phyloP scores from a whole-genome alignment of 2,888 invertebrate species.

The Euspilapteryx auroguttella region DNA sequence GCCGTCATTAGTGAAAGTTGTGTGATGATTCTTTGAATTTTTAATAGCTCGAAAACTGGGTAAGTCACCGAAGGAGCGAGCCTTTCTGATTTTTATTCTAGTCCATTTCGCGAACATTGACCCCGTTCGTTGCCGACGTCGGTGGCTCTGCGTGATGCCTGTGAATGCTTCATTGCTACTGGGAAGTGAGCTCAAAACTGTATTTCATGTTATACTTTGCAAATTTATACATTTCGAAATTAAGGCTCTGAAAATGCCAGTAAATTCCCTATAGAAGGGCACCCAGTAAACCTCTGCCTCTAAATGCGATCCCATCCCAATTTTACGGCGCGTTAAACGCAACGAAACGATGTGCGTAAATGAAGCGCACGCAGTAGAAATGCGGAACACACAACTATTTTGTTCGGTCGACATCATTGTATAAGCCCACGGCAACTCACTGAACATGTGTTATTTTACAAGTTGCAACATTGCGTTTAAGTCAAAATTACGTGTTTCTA shows the following conservation, averaged over 20 bases:
- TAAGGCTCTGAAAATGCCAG: too few relatives aligned
- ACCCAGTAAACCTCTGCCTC: too few relatives aligned
- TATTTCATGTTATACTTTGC: neutral
- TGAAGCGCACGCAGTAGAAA: conserved; percentile 53
- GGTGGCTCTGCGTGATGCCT: too few relatives aligned
- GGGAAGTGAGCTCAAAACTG: conserved; percentile 3
- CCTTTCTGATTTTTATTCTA: conserved; percentile 48
- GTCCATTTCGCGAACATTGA: conserved; percentile 38
- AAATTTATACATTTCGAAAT: too few relatives aligned
- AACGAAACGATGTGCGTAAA: conserved; percentile 45
- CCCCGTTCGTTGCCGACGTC: conserved; percentile 18
- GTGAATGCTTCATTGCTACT: conserved; percentile 4
- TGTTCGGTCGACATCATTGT: conserved; percentile 56
- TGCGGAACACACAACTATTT: conserved; percentile 58
- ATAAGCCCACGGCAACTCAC: conserved; percentile 50
- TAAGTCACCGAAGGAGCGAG: conserved; percentile 42
- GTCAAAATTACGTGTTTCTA: conserved; percentile 48
- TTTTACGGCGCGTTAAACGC: too few relatives aligned
- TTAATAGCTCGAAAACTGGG: conserved; percentile 50
- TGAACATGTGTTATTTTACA: conserved; percentile 48
- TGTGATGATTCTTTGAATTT: conserved; percentile 51
- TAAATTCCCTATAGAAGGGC: too few relatives aligned
- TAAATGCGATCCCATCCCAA: too few relatives aligned
- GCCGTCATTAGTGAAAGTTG: conserved; percentile 46
- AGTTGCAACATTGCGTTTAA: conserved; percentile 49